Conservation (phyloP, 2,113 vertebrate species). For the Pseudonaja textilis region DNA sequence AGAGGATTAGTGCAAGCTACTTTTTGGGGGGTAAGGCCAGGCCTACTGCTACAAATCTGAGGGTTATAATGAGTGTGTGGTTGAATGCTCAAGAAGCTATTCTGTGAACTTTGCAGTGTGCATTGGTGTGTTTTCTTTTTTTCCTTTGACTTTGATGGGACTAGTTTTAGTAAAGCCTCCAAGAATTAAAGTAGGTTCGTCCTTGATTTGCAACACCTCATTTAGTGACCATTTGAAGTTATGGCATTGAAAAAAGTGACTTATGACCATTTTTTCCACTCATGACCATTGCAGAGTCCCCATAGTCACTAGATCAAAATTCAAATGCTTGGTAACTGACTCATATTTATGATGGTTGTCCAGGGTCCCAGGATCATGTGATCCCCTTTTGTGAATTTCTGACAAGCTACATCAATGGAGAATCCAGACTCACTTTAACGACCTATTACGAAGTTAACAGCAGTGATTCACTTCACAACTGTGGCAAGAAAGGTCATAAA, state of each 20-base stretch:
- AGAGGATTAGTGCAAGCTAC: not conserved
- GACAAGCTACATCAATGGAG: not conserved
- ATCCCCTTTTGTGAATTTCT: not conserved
- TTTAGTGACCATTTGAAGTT: too few species aligned
- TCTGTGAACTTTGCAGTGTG: not conserved
- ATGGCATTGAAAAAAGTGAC: too few species aligned
- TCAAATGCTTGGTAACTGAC: not conserved
- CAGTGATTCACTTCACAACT: too few species aligned
- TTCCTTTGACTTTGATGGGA: not conserved
- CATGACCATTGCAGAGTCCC: not conserved
- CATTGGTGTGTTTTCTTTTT: not conserved
- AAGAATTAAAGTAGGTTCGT: not conserved
- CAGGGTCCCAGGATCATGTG: not conserved
- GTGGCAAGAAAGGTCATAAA: too few species aligned
- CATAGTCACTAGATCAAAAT: not conserved
- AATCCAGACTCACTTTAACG: too few species aligned
- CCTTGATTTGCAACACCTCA: not conserved
- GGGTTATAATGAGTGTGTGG: not conserved
- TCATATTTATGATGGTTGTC: not conserved
- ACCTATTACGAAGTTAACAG: too few species aligned
- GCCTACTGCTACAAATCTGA: not conserved
- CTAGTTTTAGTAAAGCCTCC: not conserved
- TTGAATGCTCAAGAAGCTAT: not conserved
- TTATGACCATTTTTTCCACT: too few species aligned
- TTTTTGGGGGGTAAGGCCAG: not conserved